phyloP scores from a whole-genome alignment of 2,113 vertebrate genomes.

The Hippocampus barbouri region DNA sequence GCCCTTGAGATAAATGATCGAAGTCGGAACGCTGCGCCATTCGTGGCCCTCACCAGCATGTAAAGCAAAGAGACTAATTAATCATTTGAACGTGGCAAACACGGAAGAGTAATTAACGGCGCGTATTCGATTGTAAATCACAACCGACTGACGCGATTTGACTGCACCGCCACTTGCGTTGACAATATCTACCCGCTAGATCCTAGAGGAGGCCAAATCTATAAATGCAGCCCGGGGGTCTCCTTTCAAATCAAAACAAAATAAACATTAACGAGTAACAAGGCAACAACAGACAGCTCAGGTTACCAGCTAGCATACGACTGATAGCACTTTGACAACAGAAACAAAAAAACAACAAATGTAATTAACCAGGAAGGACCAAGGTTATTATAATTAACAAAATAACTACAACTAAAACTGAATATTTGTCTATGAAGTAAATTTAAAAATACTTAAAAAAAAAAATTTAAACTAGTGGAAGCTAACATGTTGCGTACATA shows the following conservation, averaged over 20 bases:
- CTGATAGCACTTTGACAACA: constrained; percentile 35
- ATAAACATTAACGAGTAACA: constrained; percentile 32
- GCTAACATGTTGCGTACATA: no score
- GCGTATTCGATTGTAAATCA: constrained; percentile 12
- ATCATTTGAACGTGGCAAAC: constrained; percentile 29
- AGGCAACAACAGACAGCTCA: constrained; percentile 29
- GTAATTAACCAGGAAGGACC: no score
- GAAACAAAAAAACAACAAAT: background rate
- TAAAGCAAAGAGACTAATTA: constrained; percentile 8
- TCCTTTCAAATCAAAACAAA: constrained; percentile 22
- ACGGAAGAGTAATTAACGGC: constrained; percentile 19
- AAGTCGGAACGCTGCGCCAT: background rate
- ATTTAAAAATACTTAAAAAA: no score
- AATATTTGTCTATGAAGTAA: no score
- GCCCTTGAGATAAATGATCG: background rate
- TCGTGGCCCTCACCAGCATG: background rate
- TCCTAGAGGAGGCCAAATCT: constrained; percentile 36
- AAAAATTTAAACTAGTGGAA: no score
- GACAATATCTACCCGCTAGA: constrained; percentile 29
- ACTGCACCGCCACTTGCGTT: constrained; percentile 34
- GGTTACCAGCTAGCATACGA: constrained; percentile 19
- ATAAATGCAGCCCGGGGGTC: constrained; percentile 23
- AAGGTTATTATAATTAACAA: no score
- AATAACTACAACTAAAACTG: no score
- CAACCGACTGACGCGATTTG: constrained; percentile 9